Percentiles rank a stretch among this genome's conserved stretches.
phyloP scores from a whole-genome alignment of 2,888 invertebrate genomes.

The Drosophila testacea region DNA sequence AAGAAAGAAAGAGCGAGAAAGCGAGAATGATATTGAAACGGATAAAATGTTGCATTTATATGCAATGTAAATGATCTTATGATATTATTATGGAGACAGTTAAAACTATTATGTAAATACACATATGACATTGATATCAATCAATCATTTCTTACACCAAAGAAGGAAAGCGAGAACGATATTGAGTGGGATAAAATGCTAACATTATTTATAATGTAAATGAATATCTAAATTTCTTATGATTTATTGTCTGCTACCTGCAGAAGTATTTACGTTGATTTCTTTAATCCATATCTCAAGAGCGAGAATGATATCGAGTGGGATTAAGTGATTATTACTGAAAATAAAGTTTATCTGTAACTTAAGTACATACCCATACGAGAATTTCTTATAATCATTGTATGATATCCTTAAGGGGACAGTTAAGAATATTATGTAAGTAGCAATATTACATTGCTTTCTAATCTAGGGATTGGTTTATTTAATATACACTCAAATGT shows the following conservation, averaged over 20 bases:
- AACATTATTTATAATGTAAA: not conserved
- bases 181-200: no score
- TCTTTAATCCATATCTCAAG: not conserved
- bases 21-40: not conserved
- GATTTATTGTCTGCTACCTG: no score
- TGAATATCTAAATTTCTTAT: not conserved
- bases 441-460: not conserved
- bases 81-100: not conserved
- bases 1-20: not conserved
- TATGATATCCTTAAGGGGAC: conserved; percentile 1
- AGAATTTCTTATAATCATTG: not conserved
- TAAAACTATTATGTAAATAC: not conserved
- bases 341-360: no score
- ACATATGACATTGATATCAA: not conserved
- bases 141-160: not conserved
- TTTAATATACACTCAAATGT: not conserved
- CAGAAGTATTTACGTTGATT: not conserved
- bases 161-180: not conserved
- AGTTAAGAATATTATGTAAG: not conserved
- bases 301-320: not conserved
- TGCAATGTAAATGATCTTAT: not conserved
- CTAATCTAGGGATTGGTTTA: not conserved
- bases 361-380: no score
- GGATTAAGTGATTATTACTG: no score
- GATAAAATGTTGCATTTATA: not conserved